Percentiles rank a stretch among this genome's conserved stretches.
Conservation (phyloP, 2,113 vertebrate genomes). For the Cygnus buccinator region DNA sequence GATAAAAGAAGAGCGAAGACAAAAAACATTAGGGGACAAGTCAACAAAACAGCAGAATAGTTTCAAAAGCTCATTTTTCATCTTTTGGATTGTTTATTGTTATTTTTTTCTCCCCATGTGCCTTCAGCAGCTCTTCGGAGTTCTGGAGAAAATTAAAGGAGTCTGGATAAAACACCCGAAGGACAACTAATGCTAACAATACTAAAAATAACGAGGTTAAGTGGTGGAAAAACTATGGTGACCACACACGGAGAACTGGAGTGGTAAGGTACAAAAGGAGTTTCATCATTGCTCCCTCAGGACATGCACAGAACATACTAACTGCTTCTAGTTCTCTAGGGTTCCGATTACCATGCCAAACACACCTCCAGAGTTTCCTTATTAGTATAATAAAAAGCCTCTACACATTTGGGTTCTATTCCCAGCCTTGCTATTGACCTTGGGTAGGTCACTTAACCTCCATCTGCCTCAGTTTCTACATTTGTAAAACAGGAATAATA, state of each 20-base stretch:
- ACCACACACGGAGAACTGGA: conserved; percentile 40
- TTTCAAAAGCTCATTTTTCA: conserved; percentile 49
- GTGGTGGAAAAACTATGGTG: conserved; percentile 23
- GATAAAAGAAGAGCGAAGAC: conserved; percentile 52
- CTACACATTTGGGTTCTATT: conserved; percentile 54
- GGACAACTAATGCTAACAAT: conserved; percentile 58
- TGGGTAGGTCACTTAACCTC: conserved; percentile 64
- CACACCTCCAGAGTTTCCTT: conserved; percentile 68
- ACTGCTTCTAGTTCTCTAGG: conserved; percentile 54
- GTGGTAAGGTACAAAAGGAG: conserved; percentile 56
- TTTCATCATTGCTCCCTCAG: conserved; percentile 80
- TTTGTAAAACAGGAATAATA: conserved; percentile 13
- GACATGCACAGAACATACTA: conserved; percentile 42
- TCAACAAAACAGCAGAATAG: conserved; percentile 18
- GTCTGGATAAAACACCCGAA: conserved; percentile 72
- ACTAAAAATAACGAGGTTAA: conserved; percentile 63
- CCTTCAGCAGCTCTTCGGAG: conserved; percentile 55
- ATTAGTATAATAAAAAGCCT: conserved; percentile 76
- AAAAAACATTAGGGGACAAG: conserved; percentile 33
- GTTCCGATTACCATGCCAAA: conserved; percentile 72
- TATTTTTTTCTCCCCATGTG: neutral
- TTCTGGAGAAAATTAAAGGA: conserved; percentile 69
- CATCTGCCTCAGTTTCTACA: conserved; percentile 66
- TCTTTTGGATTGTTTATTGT: conserved; percentile 21
- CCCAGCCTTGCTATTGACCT: conserved; percentile 70